Percentiles rank a stretch among this genome's conserved stretches.
These are phyloP conservation scores for Buceros bicornis DNA, from an alignment of 2,797 vertebrate species.

Conservation along the genomic window DNA sequence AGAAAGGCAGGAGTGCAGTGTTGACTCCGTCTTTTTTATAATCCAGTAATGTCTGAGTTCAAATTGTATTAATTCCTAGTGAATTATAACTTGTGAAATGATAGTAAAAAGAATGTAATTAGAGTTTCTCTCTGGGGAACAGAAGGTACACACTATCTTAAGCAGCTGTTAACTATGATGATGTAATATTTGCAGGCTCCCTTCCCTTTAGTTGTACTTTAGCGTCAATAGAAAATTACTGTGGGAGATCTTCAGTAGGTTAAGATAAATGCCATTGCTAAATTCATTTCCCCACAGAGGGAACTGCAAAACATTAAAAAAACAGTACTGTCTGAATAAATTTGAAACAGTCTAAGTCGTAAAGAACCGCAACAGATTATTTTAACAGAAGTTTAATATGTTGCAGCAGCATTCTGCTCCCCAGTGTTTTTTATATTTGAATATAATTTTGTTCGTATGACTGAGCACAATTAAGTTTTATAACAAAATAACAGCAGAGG, in stretches of 20 bases:
- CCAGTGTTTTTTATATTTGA: not conserved
- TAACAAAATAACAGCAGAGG: not conserved
- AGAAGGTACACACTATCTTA: not conserved
- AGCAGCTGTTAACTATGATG: not conserved
- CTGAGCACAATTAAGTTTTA: not conserved
- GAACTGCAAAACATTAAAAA: not conserved
- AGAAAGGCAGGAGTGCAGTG: not conserved
- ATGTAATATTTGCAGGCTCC: not conserved
- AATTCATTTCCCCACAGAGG: not conserved
- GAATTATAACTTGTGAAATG: not conserved
- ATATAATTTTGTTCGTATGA: not conserved
- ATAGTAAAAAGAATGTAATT: not conserved
- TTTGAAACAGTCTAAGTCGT: not conserved
- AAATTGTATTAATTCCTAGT: not conserved
- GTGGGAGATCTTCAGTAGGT: not conserved
- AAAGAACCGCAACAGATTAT: not conserved
- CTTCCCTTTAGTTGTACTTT: not conserved
- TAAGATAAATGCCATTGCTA: not conserved
- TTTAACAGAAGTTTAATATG: not conserved
- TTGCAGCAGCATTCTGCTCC: not conserved
- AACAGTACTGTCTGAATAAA: not conserved
- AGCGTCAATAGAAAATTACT: not conserved
- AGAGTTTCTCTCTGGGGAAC: not conserved
- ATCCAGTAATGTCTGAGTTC: not conserved
- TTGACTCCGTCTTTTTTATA: not conserved